A percentile compares a stretch with the other conserved stretches of the same genome.
phyloP scores from a whole-genome alignment of 2,797 vertebrate species.

The Lepilemur septentrionalis region DNA sequence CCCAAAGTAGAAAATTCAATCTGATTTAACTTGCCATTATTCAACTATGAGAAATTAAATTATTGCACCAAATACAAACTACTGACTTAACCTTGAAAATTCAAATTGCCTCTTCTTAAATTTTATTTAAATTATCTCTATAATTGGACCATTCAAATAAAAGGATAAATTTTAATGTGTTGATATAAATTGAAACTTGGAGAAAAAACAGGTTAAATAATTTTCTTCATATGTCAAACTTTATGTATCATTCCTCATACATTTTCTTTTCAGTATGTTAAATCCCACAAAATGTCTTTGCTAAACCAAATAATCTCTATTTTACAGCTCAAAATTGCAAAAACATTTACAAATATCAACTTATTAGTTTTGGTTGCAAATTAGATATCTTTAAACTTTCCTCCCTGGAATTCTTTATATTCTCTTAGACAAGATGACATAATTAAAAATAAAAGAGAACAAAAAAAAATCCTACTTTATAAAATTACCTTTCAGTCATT shows the following conservation, averaged over 20 bases:
- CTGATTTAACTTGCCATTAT: conserved; percentile 1
- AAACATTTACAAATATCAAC: conserved; percentile 28
- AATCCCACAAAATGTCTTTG: neutral
- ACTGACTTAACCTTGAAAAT: neutral
- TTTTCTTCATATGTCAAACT: conserved; percentile 39
- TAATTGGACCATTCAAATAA: neutral
- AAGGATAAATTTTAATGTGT: neutral
- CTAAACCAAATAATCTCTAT: conserved; percentile 3
- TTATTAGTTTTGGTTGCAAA: neutral
- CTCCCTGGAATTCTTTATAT: neutral
- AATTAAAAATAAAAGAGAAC: neutral
- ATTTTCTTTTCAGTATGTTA: conserved; percentile 44
- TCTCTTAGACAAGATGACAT: neutral
- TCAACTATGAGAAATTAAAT: conserved; percentile 12
- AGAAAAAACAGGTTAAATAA: conserved; percentile 1
- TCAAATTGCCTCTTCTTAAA: conserved; percentile 23
- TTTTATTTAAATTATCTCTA: conserved; percentile 44
- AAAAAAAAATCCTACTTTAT: neutral
- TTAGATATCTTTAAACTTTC: conserved; percentile 10
- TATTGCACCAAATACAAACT: neutral
- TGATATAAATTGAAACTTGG: neutral
- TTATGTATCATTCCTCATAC: neutral
- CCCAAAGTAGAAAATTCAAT: conserved; percentile 47
- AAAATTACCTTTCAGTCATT: conserved; percentile 2
- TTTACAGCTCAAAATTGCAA: conserved; percentile 21